phyloP scores from a whole-genome alignment of 2,113 vertebrate genomes.

The Odontophorus gujanensis region DNA sequence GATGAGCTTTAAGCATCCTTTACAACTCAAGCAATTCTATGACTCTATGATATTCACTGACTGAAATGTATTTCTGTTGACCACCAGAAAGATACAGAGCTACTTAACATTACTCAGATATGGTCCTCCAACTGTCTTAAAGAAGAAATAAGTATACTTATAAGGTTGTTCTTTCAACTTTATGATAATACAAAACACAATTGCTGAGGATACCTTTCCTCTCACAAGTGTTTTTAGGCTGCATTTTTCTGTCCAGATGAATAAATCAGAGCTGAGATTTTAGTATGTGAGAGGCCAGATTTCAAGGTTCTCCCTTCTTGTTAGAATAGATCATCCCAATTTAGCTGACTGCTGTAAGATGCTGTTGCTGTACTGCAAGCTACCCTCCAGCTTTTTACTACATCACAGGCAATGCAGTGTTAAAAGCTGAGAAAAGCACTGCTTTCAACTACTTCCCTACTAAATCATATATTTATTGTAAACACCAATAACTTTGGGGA shows the following conservation, averaged over 20 bases:
- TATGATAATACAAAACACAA: neutral
- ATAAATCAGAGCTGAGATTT: neutral
- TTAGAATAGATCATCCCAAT: slow-evolving; percentile 11
- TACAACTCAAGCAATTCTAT: no score
- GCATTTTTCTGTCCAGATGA: neutral
- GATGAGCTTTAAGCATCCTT: no score
- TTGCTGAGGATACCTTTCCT: neutral
- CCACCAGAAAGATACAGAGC: neutral
- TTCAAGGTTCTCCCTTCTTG: slow-evolving; percentile 33
- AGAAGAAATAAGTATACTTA: neutral
- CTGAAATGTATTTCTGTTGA: neutral
- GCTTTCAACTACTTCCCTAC: neutral
- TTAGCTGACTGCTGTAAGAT: neutral
- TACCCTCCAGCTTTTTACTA: slow-evolving; percentile 5
- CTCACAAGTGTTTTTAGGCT: neutral
- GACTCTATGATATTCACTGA: neutral
- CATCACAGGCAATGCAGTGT: neutral
- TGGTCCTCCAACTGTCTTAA: neutral
- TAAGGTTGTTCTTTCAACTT: neutral
- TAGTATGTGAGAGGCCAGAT: neutral
- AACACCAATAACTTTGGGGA: neutral
- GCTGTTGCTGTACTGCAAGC: neutral
- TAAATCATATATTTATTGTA: slow-evolving; percentile 20
- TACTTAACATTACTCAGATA: neutral
- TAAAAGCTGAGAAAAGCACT: slow-evolving; percentile 14